These are phyloP conservation scores for Panzeria rudis DNA, from an alignment of 2,888 invertebrate genomes.

Conservation along the genomic window DNA sequence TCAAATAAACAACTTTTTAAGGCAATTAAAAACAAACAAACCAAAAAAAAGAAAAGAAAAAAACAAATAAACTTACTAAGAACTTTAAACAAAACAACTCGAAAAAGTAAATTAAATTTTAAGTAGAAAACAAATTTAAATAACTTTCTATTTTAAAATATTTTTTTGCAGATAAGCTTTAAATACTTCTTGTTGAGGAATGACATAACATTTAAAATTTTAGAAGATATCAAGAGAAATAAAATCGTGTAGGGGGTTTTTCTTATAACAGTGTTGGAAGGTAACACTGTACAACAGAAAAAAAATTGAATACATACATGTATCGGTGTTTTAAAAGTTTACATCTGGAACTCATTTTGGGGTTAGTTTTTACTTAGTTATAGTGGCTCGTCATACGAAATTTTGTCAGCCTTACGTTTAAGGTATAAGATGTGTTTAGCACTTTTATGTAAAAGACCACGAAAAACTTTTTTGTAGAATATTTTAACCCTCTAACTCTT, in stretches of 20 bases:
- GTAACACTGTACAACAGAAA: too few species aligned
- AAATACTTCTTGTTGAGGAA: not conserved
- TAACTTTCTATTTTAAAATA: slow-evolving; percentile 11
- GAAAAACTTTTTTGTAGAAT: too few species aligned
- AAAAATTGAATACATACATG: too few species aligned
- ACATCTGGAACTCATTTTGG: too few species aligned
- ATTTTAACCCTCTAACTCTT: too few species aligned
- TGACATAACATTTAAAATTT: not conserved
- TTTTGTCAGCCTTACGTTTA: too few species aligned
- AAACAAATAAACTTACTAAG: not conserved
- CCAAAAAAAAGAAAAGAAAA: not conserved
- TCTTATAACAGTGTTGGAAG: too few species aligned
- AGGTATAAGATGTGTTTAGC: too few species aligned
- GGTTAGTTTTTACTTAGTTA: too few species aligned
- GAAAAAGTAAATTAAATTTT: not conserved
- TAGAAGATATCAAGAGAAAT: not conserved
- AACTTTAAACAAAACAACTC: not conserved
- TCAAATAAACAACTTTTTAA: slow-evolving; percentile 12
- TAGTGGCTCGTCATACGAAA: too few species aligned
- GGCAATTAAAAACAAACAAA: not conserved
- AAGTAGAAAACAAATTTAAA: not conserved
- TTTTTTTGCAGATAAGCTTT: not conserved
- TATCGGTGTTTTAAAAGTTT: too few species aligned
- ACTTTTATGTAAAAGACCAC: too few species aligned
- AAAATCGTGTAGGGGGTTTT: not conserved